A percentile compares a stretch with the other conserved stretches of the same genome.
Evolutionary conservation across 2,113 vertebrate genomes (phyloP).

Genomic region (Centropus bengalensis): DNA sequence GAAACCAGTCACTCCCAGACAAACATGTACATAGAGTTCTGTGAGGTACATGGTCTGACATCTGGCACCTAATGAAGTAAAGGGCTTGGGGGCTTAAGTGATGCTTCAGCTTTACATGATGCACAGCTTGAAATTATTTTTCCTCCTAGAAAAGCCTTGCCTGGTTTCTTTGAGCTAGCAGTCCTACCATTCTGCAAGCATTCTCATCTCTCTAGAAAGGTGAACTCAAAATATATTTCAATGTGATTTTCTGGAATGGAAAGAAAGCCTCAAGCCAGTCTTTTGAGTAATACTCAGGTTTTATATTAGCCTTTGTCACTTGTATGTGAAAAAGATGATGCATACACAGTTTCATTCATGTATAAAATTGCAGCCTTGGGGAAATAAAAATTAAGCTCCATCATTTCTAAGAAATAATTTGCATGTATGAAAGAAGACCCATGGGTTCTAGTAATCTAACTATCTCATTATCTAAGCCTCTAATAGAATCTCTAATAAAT

Average conservation of each 20-base stretch:
- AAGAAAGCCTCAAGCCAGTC: neutral
- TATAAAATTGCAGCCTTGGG: neutral
- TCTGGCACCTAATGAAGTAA: neutral
- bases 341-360: neutral
- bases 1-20: neutral
- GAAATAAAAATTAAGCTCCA: neutral
- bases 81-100: neutral
- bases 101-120: neutral
- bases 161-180: neutral
- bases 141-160: neutral
- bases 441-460: neutral
- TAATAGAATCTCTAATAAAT: neutral
- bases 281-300: neutral
- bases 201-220: neutral
- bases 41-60: neutral
- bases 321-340: neutral
- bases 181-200: neutral
- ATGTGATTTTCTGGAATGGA: neutral
- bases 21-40: rapidly evolving
- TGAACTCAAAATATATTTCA: neutral
- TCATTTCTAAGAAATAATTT: neutral
- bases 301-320: neutral
- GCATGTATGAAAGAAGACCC: neutral
- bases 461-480: neutral
- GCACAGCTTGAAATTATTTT: neutral